Evolutionary conservation across 2,888 invertebrate species (phyloP).

Genomic region (Glaucopsyche alexis): DNA sequence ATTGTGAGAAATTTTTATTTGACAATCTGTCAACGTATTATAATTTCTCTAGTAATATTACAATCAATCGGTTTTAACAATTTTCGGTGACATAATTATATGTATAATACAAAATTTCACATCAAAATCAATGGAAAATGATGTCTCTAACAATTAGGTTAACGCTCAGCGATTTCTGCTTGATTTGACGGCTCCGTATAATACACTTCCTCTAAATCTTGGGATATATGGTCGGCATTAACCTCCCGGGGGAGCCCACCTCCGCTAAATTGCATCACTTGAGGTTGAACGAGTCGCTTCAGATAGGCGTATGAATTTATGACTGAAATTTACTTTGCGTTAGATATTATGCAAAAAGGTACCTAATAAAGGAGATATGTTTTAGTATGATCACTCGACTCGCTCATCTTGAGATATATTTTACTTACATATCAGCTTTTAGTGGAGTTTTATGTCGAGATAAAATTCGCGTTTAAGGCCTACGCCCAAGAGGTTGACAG

Average conservation of each 20-base stretch:
- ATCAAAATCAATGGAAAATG: background rate
- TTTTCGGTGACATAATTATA: too few relatives aligned
- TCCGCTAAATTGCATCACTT: conserved; percentile 33
- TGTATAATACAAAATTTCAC: too few relatives aligned
- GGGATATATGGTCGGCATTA: conserved; percentile 30
- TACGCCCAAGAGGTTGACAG: background rate
- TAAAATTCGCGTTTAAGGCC: conserved; percentile 3
- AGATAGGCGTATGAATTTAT: conserved; percentile 33
- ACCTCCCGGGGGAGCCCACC: conserved; percentile 28
- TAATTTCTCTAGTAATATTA: too few relatives aligned
- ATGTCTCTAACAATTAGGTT: conserved; percentile 13
- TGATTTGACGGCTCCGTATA: conserved; percentile 23
- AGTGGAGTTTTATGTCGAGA: background rate
- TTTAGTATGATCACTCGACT: conserved; percentile 26
- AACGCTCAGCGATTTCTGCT: conserved; percentile 18
- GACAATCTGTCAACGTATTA: too few relatives aligned
- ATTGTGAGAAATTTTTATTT: too few relatives aligned
- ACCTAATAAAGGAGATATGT: conserved; percentile 25
- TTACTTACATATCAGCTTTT: conserved; percentile 13
- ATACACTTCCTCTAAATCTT: conserved; percentile 28
- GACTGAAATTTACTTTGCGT: conserved; percentile 31
- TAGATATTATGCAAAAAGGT: conserved; percentile 29
- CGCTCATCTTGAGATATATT: conserved; percentile 7
- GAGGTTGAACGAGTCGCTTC: conserved; percentile 31
- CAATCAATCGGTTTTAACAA: too few relatives aligned